phyloP scores from a whole-genome alignment of 2,888 invertebrate species.

The Eugnorisma glareosa region DNA sequence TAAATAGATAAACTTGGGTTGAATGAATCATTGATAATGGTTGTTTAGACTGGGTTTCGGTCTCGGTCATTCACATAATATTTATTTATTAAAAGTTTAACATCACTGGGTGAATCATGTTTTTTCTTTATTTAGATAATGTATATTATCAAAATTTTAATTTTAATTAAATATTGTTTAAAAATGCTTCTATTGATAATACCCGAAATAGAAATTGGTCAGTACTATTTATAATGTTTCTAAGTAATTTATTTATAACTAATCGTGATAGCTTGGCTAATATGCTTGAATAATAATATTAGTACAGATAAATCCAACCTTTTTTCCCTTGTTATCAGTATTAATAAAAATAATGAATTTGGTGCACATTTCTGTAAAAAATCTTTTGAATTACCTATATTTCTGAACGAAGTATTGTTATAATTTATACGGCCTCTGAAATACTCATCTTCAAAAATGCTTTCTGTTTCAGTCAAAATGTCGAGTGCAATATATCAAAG shows the following conservation, averaged over 20 bases:
- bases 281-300: too few relatives aligned
- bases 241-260: too few relatives aligned
- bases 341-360: neutral
- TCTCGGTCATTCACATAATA: slow-evolving; percentile 21
- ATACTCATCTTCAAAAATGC: neutral
- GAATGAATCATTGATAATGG: slow-evolving; percentile 29
- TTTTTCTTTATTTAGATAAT: neutral
- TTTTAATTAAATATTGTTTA: neutral
- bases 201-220: too few relatives aligned
- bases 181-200: neutral
- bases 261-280: too few relatives aligned
- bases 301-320: neutral
- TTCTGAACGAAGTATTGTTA: neutral
- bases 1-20: slow-evolving; percentile 19
- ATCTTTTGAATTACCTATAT: too few relatives aligned
- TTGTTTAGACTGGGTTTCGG: slow-evolving; percentile 24
- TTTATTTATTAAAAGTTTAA: neutral
- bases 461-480: slow-evolving; percentile 75
- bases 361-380: neutral
- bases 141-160: too few relatives aligned
- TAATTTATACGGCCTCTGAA: neutral
- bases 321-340: neutral
- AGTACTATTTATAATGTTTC: too few relatives aligned
- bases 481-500: slow-evolving; percentile 83
- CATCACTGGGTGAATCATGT: neutral